Base-by-base conservation (phyloP, 2,888 invertebrate species). In the Cheilosia soror region DNA sequence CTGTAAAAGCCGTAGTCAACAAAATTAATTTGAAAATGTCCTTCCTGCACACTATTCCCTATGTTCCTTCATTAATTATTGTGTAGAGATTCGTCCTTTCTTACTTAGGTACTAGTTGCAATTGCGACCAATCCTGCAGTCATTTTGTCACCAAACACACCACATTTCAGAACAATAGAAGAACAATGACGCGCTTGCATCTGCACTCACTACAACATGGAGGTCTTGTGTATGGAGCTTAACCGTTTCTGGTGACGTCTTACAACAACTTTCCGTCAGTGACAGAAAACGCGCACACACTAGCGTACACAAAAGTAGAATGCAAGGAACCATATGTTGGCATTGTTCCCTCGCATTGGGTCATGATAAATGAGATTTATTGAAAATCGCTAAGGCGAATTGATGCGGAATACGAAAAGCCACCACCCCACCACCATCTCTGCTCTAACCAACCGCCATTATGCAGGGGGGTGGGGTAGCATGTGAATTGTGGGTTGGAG, bases 281-380 rank as follows among this genome's bases (percentile, higher is more conserved):
- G 47, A 31, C 57, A 68, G 66, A 75, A 68, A 27, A 4, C 29
- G 49, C 40, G 27, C 11, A 62, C 31, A 27, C 42, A 42, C 6
- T 27, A 15, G 27, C 40, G 62, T 25, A 55, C 42, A 33, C 53
- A 53, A 66, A 31, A 37, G 37, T 40, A 27, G 47, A 63, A 68
- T 71, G 49, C 81, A 85, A 71, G 76, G 62, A 81, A 62, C 76
- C 81, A 81, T 77, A 58, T 85, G 76, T 79, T 83, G 72, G 81
- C 72, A 77, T 85, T 85, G 85, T 85, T 85, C 77, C 37, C 42
- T 66, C 85, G 85, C 84, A 87, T 81, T 87, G 81, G 84, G 78
- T 81, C 78, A 84, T 87, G 87, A 87, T 87, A 87, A 87, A 87
- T 87, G 87, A 87, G 81, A 81, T 87, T 87, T 87, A 87, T 87